phyloP scores from a whole-genome alignment of 2,113 vertebrate genomes.

The Pyrgilauda ruficollis region DNA sequence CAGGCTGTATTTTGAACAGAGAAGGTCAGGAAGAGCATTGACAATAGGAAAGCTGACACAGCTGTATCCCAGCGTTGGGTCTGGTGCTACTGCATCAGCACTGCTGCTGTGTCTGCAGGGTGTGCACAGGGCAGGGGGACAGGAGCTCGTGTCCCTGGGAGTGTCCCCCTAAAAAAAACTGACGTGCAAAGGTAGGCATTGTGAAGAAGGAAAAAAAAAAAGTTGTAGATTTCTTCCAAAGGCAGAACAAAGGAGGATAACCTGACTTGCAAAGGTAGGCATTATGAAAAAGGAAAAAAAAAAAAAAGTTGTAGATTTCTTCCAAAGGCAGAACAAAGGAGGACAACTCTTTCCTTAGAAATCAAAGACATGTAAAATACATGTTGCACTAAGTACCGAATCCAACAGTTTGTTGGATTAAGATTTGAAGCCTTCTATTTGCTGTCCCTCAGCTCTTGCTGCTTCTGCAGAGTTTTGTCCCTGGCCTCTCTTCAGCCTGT shows the following conservation, averaged over 20 bases:
- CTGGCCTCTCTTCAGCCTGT: not conserved
- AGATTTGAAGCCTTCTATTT: not conserved
- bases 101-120: not conserved
- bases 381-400: not conserved
- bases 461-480: not conserved
- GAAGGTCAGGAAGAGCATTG: not conserved
- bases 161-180: not conserved
- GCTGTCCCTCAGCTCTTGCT: not conserved
- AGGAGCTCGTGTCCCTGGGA: not conserved
- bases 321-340: not conserved
- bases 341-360: not conserved
- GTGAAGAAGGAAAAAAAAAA: not conserved
- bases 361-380: not conserved
- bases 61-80: not conserved
- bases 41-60: conserved; percentile 35
- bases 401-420: not conserved
- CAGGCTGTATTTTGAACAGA: not conserved
- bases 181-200: not conserved
- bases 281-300: not conserved
- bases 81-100: not conserved
- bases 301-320: not conserved
- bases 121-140: accelerated
- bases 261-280: not conserved
- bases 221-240: not conserved
- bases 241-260: not conserved